Percentiles rank a stretch among this genome's conserved stretches.
These are phyloP conservation scores for Neogale vison DNA, from an alignment of 2,113 vertebrate species.

Conservation along the genomic window DNA sequence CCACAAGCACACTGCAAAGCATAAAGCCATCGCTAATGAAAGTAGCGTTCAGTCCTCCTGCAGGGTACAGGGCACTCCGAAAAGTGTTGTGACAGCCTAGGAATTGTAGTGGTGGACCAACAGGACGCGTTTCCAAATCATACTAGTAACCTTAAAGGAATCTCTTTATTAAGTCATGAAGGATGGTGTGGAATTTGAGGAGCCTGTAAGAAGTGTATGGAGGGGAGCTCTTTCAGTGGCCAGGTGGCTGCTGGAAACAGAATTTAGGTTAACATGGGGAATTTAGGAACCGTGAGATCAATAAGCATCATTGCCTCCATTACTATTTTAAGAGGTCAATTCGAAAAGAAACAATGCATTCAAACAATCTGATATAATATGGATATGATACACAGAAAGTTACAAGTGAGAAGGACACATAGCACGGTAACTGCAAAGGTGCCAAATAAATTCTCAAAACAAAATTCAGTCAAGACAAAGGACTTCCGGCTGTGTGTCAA, in stretches of 20 bases:
- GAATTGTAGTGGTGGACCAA: not conserved
- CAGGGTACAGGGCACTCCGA: not conserved
- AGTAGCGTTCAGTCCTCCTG: not conserved
- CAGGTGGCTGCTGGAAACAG: not conserved
- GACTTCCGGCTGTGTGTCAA: not conserved
- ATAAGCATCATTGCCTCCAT: not conserved
- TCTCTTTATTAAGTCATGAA: not conserved
- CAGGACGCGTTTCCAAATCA: not conserved
- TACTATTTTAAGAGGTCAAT: conserved; percentile 15
- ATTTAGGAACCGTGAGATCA: rapidly evolving
- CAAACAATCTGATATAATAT: not conserved
- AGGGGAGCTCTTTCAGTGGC: conserved; percentile 44
- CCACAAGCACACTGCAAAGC: not conserved
- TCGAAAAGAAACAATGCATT: not conserved
- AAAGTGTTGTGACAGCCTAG: not conserved
- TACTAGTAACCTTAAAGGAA: not conserved
- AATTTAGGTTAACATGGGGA: conserved; percentile 4
- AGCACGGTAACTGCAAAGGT: rapidly evolving
- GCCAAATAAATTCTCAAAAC: not conserved
- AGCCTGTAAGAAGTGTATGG: not conserved
- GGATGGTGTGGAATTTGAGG: not conserved
- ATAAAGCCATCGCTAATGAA: not conserved
- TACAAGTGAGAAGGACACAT: rapidly evolving
- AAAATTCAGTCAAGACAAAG: not conserved
- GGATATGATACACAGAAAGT: not conserved